Base-by-base conservation (phyloP, 2,797 vertebrate species). In the Crossoptilon crossoptilon region DNA sequence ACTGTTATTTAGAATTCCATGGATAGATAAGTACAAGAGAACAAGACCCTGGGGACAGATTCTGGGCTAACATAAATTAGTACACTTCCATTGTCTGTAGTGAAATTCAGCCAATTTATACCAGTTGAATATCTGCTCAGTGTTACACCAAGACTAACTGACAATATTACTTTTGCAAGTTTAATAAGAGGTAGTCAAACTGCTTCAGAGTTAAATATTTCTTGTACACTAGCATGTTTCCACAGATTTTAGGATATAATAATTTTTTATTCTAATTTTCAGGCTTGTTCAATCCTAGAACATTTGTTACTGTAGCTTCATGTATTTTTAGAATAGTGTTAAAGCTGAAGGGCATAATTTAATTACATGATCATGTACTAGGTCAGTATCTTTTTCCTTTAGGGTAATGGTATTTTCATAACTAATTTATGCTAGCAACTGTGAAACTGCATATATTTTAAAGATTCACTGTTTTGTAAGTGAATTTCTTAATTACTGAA, bases 371-470 rank as follows among this genome's bases (percentile, higher is more conserved):
- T 74, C 26, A 15, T 53, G 31, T 81, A 29, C 44, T 66, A 74
- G 35, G 69, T 92, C 81, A 59, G 19, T 77, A 69, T 75, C 31
- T 69, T 88, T 85, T 96, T 91, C 69, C 83, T 91, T 69, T 84
- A 69, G 67, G 69, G 22, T 69, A 51, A 53, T 72, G 35, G 3
- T 84, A 88, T 86, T 92, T 94, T 94, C 35, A 37, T 86, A 84
- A 70, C 53, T 84, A 76, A 86, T 92, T 90, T 90, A 63, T 31
- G 49, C 8, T 49, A 84, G n/a, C 29, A 84, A 41, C 22, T 81
- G 35, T 69, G 67, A 84, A 86, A 27, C 26, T 75, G 41, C 51
- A 94, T 68, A 17, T 5, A 58, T 88, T 90, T 86, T 15, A 68
- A 84, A 88, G 51, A n/a, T 5, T 49, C 4, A 14, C 21, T 51